Conservation (phyloP, 37 sponge, comb jelly and placozoan species). For the Theonella swinhoei region DNA sequence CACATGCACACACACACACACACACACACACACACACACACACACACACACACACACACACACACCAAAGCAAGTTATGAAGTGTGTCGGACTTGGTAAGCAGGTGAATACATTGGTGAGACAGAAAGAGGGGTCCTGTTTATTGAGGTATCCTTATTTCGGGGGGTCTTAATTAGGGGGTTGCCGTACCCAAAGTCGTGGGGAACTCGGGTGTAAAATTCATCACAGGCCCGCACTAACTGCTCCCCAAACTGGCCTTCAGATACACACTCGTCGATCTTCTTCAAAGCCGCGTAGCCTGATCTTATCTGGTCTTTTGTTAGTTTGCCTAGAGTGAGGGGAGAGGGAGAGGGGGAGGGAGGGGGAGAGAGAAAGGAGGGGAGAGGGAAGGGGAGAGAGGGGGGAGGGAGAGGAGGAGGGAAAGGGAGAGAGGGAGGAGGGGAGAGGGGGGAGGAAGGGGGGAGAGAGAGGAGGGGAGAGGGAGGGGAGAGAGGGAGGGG, state of each 20-base stretch:
- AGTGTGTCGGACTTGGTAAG: not conserved
- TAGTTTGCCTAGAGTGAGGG: constrained; percentile 73
- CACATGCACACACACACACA: no score
- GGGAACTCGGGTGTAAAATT: constrained; percentile 92
- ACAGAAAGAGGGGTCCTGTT: no score
- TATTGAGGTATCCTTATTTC: no score
- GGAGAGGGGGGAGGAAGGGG: no score
- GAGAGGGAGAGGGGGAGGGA: not conserved
- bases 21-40: no score
- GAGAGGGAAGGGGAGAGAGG: not conserved
- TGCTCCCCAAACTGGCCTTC: constrained; percentile 65
- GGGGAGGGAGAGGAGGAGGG: not conserved
- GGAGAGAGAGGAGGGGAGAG: not conserved
- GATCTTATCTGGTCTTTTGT: constrained; percentile 85
- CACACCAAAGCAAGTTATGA: no score
- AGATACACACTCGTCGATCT: constrained; percentile 87
- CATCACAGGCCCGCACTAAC: constrained; percentile 83
- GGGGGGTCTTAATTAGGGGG: not conserved
- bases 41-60: no score
- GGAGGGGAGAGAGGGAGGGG: no score
- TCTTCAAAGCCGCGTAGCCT: constrained; percentile 88
- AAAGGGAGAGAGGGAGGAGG: not conserved
- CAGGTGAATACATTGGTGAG: not conserved
- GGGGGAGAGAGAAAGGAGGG: not conserved
- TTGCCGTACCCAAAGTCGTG: constrained; percentile 70